A percentile compares a stretch with the other conserved stretches of the same genome.
phyloP scores from a whole-genome alignment of 2,797 vertebrate species.

The Ataeniobius toweri region DNA sequence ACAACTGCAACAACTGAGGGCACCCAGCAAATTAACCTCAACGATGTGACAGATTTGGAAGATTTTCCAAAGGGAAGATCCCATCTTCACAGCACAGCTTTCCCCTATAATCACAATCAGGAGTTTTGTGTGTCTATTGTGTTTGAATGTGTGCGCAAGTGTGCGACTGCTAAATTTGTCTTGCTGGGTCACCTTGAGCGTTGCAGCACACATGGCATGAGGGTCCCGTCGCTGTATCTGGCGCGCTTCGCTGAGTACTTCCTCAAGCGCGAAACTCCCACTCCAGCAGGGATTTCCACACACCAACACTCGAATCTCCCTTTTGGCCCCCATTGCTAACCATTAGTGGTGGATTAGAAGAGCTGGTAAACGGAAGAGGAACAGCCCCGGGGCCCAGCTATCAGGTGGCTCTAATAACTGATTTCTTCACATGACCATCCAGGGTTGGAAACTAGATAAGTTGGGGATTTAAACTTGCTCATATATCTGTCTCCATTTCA shows the following conservation, averaged over 20 bases:
- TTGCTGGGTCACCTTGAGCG: slow-evolving; percentile 81
- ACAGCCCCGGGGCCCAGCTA: slow-evolving; percentile 59
- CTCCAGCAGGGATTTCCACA: slow-evolving; percentile 83
- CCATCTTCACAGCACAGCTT: slow-evolving; percentile 48
- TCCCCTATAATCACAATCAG: slow-evolving; percentile 54
- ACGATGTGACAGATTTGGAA: slow-evolving; percentile 45
- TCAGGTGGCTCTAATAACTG: slow-evolving; percentile 68
- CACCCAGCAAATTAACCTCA: slow-evolving; percentile 56
- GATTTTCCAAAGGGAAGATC: slow-evolving; percentile 57
- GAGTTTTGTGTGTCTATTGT: slow-evolving; percentile 29
- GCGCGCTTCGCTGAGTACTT: slow-evolving; percentile 82
- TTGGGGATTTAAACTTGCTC: slow-evolving; percentile 30
- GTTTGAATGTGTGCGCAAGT: slow-evolving; percentile 27
- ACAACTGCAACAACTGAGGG: slow-evolving; percentile 28
- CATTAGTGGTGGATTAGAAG: slow-evolving; percentile 83
- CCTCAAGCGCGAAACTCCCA: slow-evolving; percentile 80
- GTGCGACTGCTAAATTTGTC: slow-evolving; percentile 60
- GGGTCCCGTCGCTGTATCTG: slow-evolving; percentile 70
- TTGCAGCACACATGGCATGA: slow-evolving; percentile 60
- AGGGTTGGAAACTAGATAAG: slow-evolving; percentile 27
- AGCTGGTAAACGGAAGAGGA: slow-evolving; percentile 56
- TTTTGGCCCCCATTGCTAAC: slow-evolving; percentile 78
- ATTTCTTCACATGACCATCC: slow-evolving; percentile 49
- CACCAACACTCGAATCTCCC: slow-evolving; percentile 69
- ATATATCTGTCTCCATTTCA: slow-evolving; percentile 13